phyloP scores from a whole-genome alignment of 92 coral and sea anemone species.

The Palythoa grandis region DNA sequence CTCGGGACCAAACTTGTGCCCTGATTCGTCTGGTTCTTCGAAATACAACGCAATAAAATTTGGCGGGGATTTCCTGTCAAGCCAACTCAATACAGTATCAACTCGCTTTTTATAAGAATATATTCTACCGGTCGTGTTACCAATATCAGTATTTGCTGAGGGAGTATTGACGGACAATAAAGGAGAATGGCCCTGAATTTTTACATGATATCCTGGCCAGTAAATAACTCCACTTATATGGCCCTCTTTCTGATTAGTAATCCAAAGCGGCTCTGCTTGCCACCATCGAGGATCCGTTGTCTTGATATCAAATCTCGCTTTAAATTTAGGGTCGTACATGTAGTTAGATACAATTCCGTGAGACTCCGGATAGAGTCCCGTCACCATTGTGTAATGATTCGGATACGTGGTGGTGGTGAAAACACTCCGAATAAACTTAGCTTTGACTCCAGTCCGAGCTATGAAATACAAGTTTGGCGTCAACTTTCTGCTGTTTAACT shows the following conservation, averaged over 20 bases:
- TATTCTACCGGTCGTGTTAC: slow-evolving; percentile 68
- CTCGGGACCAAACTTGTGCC: slow-evolving; percentile 72
- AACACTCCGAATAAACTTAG: slow-evolving; percentile 74
- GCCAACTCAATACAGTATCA: slow-evolving; percentile 70
- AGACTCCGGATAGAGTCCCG: slow-evolving; percentile 90
- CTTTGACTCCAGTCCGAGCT: slow-evolving; percentile 75
- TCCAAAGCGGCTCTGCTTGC: slow-evolving; percentile 90
- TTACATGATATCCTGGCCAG: slow-evolving; percentile 91
- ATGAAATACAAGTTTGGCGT: slow-evolving; percentile 85
- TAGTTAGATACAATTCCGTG: slow-evolving; percentile 88
- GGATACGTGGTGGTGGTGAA: slow-evolving; percentile 88
- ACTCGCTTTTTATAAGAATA: slow-evolving; percentile 69
- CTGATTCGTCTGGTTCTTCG: slow-evolving; percentile 84
- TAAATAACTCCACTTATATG: slow-evolving; percentile 80
- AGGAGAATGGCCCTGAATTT: slow-evolving; percentile 63
- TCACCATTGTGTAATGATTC: slow-evolving; percentile 83
- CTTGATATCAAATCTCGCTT: slow-evolving; percentile 62
- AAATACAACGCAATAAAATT: slow-evolving; percentile 88
- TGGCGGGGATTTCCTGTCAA: slow-evolving; percentile 70
- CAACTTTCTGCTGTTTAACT: slow-evolving; percentile 46
- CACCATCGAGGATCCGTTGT: slow-evolving; percentile 89
- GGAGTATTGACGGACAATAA: slow-evolving; percentile 59
- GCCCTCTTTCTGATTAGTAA: slow-evolving; percentile 81
- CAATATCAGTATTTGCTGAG: slow-evolving; percentile 64
- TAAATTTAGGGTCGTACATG: slow-evolving; percentile 83